Conservation (phyloP, 1,140 invertebrate species). For the Callitettix versicolor region DNA sequence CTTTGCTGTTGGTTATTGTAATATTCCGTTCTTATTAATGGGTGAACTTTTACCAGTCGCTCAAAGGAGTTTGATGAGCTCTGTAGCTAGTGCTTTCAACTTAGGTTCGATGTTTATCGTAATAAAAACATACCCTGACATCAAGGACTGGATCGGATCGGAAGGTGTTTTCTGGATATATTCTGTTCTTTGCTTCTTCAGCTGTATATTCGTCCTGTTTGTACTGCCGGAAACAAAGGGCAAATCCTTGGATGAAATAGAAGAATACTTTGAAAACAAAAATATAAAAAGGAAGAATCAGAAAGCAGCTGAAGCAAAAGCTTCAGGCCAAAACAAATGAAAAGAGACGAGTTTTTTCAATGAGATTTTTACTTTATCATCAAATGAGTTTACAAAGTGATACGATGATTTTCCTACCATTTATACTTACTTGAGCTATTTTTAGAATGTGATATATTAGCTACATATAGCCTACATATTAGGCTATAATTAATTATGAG, state of each 20-base stretch:
- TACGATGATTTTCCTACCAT: too few species aligned
- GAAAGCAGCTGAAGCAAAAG: too few species aligned
- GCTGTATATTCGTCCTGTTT: constrained; percentile 34
- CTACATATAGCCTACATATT: too few species aligned
- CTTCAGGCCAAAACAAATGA: too few species aligned
- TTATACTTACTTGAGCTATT: too few species aligned
- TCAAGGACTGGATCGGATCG: constrained; percentile 30
- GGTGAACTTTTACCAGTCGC: constrained; percentile 38
- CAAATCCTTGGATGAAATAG: constrained; percentile 41
- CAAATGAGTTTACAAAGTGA: too few species aligned
- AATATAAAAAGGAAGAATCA: not conserved
- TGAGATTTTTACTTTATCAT: too few species aligned
- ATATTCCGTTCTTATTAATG: constrained; percentile 40
- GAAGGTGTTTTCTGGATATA: constrained; percentile 41
- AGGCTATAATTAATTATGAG: too few species aligned
- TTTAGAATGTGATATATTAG: too few species aligned
- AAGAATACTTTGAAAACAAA: constrained; percentile 26
- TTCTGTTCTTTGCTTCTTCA: constrained; percentile 35
- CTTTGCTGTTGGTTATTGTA: constrained; percentile 41
- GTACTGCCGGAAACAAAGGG: constrained; percentile 47
- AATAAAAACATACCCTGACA: constrained; percentile 35
- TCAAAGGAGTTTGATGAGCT: constrained; percentile 34
- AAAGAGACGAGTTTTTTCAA: too few species aligned
- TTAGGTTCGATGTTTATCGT: constrained; percentile 38
- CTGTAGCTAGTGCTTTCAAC: constrained; percentile 34